Evolutionary conservation across 2,797 vertebrate species (phyloP).

Genomic region (Phrynocephalus forsythii): DNA sequence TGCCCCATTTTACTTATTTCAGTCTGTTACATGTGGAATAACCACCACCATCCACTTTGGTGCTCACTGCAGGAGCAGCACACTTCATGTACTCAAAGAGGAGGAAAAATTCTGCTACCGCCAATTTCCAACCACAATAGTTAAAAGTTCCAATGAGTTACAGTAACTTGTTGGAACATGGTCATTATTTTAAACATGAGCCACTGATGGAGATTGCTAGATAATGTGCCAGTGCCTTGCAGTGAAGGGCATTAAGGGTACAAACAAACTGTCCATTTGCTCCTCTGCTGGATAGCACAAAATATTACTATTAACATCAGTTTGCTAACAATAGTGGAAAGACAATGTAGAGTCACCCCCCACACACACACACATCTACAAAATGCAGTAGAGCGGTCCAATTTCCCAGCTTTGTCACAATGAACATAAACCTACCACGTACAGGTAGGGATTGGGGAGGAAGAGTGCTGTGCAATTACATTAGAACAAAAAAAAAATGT

Average conservation of each 20-base stretch:
- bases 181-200: not conserved
- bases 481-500: not conserved
- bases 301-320: not conserved
- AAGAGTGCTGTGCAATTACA: not conserved
- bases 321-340: not conserved
- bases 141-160: not conserved
- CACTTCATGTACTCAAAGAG: not conserved
- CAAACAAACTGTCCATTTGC: not conserved
- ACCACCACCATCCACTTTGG: not conserved
- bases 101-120: not conserved
- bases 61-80: not conserved
- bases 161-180: not conserved
- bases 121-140: not conserved
- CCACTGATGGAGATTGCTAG: not conserved
- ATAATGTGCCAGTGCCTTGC: not conserved
- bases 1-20: not conserved
- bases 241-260: not conserved
- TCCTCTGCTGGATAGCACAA: not conserved
- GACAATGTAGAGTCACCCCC: not conserved
- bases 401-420: not conserved
- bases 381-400: not conserved
- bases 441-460: not conserved
- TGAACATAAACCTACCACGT: not conserved
- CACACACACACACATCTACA: not conserved
- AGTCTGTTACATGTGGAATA: not conserved